phyloP scores from a whole-genome alignment of 2,888 invertebrate species.

The Notodromas monacha region DNA sequence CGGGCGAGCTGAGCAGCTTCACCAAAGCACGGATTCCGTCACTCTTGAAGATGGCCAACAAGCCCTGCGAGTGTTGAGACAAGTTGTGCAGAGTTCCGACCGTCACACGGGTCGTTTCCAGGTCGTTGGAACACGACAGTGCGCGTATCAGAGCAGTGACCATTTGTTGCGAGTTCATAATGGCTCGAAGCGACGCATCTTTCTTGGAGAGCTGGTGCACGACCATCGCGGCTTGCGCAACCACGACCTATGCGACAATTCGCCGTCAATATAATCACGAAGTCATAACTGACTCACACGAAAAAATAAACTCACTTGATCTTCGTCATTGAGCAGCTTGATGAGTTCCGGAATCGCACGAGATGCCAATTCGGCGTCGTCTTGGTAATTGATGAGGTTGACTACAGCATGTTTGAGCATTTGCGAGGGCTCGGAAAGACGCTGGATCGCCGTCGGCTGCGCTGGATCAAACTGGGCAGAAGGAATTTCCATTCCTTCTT shows the following conservation, averaged over 20 bases:
- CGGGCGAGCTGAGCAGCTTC: constrained; percentile 73
- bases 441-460: constrained; percentile 81
- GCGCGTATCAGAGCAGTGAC: constrained; percentile 79
- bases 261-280: no score
- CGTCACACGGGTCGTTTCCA: constrained; percentile 84
- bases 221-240: constrained; percentile 96
- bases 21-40: constrained; percentile 83
- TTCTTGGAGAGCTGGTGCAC: constrained; percentile 94
- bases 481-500: constrained; percentile 84
- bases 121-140: constrained; percentile 73
- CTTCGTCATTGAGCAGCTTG: constrained; percentile 70
- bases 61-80: constrained; percentile 83
- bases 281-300: no score
- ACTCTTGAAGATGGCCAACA: constrained; percentile 89
- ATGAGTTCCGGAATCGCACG: constrained; percentile 89
- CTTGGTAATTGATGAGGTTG: constrained; percentile 87
- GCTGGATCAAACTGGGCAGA: constrained; percentile 81
- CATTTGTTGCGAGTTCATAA: constrained; percentile 72
- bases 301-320: no score
- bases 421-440: constrained; percentile 80
- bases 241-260: no score
- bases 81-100: constrained; percentile 91
- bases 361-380: constrained; percentile 82
- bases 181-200: constrained; percentile 40
- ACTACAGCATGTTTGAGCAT: constrained; percentile 87